Base-by-base conservation (phyloP, 2,888 invertebrate species). In the Crocallis elinguaria region DNA sequence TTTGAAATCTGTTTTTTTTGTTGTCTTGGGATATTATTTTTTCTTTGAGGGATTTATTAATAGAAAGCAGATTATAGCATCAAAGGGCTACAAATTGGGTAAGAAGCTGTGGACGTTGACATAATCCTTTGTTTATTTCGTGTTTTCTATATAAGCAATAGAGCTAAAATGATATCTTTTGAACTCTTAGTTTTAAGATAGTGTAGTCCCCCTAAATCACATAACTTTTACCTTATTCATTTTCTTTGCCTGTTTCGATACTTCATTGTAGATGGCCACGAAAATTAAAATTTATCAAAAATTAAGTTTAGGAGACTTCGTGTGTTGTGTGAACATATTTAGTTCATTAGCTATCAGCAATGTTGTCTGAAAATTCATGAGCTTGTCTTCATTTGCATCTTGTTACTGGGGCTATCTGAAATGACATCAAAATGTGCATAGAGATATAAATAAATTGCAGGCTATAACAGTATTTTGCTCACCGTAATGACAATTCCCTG, bases 401-500 rank as follows among this genome's bases (percentile, higher is more conserved):
- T 45, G 38, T 39, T 35, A 21, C 30, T 30, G 43, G 33, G n/a
- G 50, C 11, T 45, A 57, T 38, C 45, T 54, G 51, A 54, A 54
- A 51, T 23, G n/a, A 54, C 36, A 29, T 32, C 23, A 52, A 43
- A 46, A 7, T 41, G 11, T 33, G n/a, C n/a, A n/a, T n/a, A 17
- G 8, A 25, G 36, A 32, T 41, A 11, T 38, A 39, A 17, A 35
- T 25, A 13, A 48, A 38, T n/a, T 1, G 16, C n/a, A 33, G 37
- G 14, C 6, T 51, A 9, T 45, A 49, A 19, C 14, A 35, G 39
- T 57, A 58, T 46, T 19, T 70, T 73, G 77, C 88, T 82, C 65
- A 89, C 88, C 84, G 72, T 75, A 71, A 73, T 71, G 76, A 73
- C 73, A 82, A 75, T 6, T 23, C 77, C 73, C 68, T 75, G 76